Base-by-base conservation (phyloP, 2,113 vertebrate species). In the Zootoca vivipara region DNA sequence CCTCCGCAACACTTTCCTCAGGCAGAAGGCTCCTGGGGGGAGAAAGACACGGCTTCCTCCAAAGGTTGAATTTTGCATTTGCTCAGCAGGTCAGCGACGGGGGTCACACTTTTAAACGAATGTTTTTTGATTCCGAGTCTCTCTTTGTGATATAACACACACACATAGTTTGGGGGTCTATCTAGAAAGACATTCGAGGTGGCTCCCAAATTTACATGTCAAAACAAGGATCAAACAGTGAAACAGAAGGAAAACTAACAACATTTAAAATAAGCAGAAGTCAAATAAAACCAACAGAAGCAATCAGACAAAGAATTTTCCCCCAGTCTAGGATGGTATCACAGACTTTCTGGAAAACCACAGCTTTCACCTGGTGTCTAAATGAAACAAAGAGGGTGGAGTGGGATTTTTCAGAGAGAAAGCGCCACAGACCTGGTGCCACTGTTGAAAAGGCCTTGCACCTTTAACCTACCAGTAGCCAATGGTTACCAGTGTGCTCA, bases 1-100 rank as follows among this genome's bases (percentile, higher is more conserved):
- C 90, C 90, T 89, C 82, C 90, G 91, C 89, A 87, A 1, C 33
- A 64, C 81, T 92, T 91, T 93, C 87, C 70, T 83, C 92, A 90
- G 62, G 22, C 83, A 0, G 42, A 92, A 90, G 92, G 77, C 91
- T 78, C 85, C 74, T 67, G 90, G 92, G 92, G 91, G 58, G 18
- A 24, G 93, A 92, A 20, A 92, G 88, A 91, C 84, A 83, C 91
- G 89, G 89, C 78, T 42, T 91, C 82, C 93, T 93, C 46, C 7
- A 82, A 84, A 93, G 93, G 92, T 0, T 1, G 70, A 16, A 8
- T 73, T 93, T 90, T 89, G 69, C 82, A 9, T 88, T 92, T 92
- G 91, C 72, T 87, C 83, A 93, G 88, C 84, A 64, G 89, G 83
- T 90, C 90, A 90, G 89, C 89, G 89, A 83, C 91, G 92, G 89